These are phyloP conservation scores for Xylota segnis DNA, from an alignment of 2,888 invertebrate genomes.

Conservation along the genomic window DNA sequence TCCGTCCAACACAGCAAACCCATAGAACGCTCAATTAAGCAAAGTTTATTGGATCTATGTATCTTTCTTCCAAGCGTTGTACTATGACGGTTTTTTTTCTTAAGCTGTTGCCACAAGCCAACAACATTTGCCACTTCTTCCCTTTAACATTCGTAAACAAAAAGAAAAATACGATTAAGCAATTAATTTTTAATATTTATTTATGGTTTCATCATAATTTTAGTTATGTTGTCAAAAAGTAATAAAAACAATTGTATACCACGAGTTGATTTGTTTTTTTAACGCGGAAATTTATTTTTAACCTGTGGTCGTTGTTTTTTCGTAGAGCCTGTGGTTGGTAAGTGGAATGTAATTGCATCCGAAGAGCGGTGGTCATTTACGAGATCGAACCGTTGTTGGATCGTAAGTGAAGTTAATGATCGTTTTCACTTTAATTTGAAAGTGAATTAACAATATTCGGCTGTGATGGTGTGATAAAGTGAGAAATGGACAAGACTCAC, in stretches of 20 bases:
- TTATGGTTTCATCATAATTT: slow-evolving; percentile 29
- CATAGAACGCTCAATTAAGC: slow-evolving; percentile 25
- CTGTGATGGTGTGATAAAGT: neutral
- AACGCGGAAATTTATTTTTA: slow-evolving; percentile 4
- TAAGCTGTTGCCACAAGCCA: slow-evolving; percentile 1
- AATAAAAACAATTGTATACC: neutral
- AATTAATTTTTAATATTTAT: slow-evolving; percentile 19
- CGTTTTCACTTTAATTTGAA: slow-evolving; percentile 27
- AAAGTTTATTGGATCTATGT: slow-evolving; percentile 37
- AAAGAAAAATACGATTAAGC: slow-evolving; percentile 11
- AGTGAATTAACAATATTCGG: neutral
- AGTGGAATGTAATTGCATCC: slow-evolving; percentile 29
- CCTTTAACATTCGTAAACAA: neutral
- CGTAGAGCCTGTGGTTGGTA: neutral
- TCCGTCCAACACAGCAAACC: neutral
- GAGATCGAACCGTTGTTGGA: neutral
- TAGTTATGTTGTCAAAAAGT: slow-evolving; percentile 5
- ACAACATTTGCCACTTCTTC: neutral
- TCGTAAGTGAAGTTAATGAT: slow-evolving; percentile 13
- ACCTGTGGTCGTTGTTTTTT: neutral
- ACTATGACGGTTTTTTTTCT: neutral
- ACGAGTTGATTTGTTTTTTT: neutral
- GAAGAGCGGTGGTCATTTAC: neutral
- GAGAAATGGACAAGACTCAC: neutral
- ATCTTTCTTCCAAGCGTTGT: slow-evolving; percentile 11